Conservation (phyloP, 2,888 invertebrate genomes). For the Agelastica alni region DNA sequence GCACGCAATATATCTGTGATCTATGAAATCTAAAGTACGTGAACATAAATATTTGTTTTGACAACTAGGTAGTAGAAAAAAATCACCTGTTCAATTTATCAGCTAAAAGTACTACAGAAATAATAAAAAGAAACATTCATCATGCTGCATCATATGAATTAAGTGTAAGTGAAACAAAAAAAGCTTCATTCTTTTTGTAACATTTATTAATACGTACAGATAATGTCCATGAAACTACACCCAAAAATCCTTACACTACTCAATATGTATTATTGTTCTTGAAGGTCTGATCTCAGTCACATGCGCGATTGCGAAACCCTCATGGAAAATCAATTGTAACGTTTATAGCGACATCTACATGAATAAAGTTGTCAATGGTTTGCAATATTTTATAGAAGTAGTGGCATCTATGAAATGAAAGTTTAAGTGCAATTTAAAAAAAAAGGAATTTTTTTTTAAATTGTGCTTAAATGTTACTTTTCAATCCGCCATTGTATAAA, state of each 20-base stretch:
- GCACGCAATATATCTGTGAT: no score
- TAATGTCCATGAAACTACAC: constrained; percentile 16
- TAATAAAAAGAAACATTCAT: constrained; percentile 2
- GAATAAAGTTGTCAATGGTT: no score
- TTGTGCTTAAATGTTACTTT: no score
- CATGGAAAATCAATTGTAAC: not conserved
- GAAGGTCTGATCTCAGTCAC: constrained; percentile 32
- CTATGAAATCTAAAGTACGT: no score
- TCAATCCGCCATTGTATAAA: no score
- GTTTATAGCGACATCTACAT: constrained; percentile 5
- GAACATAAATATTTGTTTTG: no score
- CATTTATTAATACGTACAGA: constrained; percentile 14
- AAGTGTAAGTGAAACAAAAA: not conserved
- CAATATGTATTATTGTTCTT: constrained; percentile 25
- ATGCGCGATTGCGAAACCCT: constrained; percentile 18
- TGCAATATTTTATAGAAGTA: no score
- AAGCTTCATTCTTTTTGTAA: constrained; percentile 4
- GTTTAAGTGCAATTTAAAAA: no score
- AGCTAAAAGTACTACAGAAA: not conserved
- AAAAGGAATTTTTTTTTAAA: no score
- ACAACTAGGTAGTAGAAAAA: not conserved
- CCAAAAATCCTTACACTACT: constrained; percentile 14
- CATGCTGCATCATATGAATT: constrained; percentile 6
- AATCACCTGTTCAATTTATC: not conserved
- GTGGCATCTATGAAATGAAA: no score